Conservation (phyloP, 2,888 invertebrate species). For the Nomada flava region DNA sequence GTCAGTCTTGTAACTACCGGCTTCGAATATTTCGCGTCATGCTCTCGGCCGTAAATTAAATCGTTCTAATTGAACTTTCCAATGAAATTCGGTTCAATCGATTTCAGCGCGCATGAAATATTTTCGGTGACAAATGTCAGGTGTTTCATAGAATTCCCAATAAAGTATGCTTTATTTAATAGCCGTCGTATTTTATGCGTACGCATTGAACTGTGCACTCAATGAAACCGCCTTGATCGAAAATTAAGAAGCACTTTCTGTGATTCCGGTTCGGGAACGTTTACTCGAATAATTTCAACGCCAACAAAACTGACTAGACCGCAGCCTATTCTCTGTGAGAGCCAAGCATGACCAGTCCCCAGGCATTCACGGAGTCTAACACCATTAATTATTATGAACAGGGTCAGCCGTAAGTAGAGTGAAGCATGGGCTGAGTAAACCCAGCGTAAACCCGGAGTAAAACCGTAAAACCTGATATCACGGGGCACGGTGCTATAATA, state of each 20-base stretch:
- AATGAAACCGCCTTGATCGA: too few species aligned
- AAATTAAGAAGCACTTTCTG: not conserved
- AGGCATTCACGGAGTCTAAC: conserved; percentile 62
- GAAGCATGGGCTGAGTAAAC: conserved; percentile 61
- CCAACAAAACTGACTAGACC: conserved; percentile 36
- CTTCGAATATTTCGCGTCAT: not conserved
- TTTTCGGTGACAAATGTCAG: too few species aligned
- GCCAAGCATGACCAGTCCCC: conserved; percentile 61
- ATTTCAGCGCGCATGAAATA: too few species aligned
- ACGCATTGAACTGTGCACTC: too few species aligned
- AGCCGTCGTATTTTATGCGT: too few species aligned
- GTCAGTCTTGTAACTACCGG: not conserved
- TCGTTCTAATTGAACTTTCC: not conserved
- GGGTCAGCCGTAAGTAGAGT: conserved; percentile 73
- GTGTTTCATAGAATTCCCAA: too few species aligned
- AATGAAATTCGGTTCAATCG: too few species aligned
- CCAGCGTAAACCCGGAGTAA: conserved; percentile 34
- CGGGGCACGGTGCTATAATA: not conserved
- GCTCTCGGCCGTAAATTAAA: not conserved
- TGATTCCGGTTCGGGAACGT: not conserved
- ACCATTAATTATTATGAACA: conserved; percentile 71
- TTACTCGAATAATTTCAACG: conserved; percentile 1
- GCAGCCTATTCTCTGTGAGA: conserved; percentile 33
- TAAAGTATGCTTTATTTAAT: too few species aligned
- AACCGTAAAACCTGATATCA: conserved; percentile 43